A percentile compares a stretch with the other conserved stretches of the same genome.
These are phyloP conservation scores for Camponotus fellah DNA, from an alignment of 2,888 invertebrate species.

Conservation along the genomic window DNA sequence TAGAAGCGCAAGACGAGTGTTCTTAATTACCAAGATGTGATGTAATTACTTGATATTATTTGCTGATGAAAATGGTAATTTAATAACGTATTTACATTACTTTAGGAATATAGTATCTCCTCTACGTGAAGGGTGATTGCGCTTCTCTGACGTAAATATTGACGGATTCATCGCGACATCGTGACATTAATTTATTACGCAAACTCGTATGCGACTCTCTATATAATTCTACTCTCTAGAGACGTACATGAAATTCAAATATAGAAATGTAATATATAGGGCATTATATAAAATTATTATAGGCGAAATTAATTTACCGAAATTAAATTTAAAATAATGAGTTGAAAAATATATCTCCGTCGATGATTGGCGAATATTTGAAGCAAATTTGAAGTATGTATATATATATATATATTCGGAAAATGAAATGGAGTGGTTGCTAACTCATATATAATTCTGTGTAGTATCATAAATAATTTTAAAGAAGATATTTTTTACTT, in stretches of 20 bases:
- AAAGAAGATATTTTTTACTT: not conserved
- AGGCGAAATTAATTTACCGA: conserved; percentile 13
- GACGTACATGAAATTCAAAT: not conserved
- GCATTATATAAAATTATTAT: not conserved
- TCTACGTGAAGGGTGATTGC: not conserved
- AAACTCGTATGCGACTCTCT: conserved; percentile 18
- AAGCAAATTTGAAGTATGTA: not conserved
- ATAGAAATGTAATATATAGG: not conserved
- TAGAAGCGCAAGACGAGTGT: not conserved
- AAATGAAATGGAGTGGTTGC: not conserved
- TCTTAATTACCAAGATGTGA: not conserved
- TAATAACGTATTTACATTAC: not conserved
- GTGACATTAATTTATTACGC: conserved; percentile 26
- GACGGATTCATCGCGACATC: not conserved
- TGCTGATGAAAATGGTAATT: not conserved
- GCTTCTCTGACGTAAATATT: conserved; percentile 30
- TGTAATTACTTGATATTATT: conserved; percentile 10
- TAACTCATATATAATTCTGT: not conserved
- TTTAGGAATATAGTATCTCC: not conserved
- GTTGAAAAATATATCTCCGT: not conserved
- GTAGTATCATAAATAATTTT: not conserved
- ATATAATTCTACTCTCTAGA: conserved; percentile 10
- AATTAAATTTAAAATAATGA: not conserved
- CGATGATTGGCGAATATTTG: not conserved
- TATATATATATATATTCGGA: not conserved